These are phyloP conservation scores for Electrona antarctica DNA, from an alignment of 2,113 vertebrate genomes.

Conservation along the genomic window DNA sequence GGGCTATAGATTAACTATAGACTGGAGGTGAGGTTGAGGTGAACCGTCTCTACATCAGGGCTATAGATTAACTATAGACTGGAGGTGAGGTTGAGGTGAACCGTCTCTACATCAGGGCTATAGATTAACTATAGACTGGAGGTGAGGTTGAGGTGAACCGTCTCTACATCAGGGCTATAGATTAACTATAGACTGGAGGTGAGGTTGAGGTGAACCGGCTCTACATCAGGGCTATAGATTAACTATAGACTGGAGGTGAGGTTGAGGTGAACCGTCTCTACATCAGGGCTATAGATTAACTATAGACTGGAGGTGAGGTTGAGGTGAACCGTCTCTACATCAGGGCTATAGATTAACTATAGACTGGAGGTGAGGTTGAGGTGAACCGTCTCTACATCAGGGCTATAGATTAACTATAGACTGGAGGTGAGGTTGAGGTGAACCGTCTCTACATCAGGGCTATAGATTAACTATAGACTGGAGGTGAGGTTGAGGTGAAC, in stretches of 20 bases:
- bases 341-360: background rate
- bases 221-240: background rate
- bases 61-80: background rate
- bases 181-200: background rate
- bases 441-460: background rate
- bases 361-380: constrained; percentile 2
- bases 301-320: constrained; percentile 1
- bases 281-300: background rate
- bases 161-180: background rate
- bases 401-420: background rate
- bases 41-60: background rate
- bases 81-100: constrained; percentile 12
- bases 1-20: background rate
- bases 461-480: background rate
- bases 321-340: background rate
- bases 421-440: constrained; percentile 8
- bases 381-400: background rate
- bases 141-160: constrained; percentile 6
- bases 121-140: background rate
- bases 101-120: background rate
- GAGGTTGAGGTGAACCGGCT: background rate
- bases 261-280: background rate
- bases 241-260: background rate
- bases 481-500: constrained; percentile 11
- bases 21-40: constrained; percentile 11